Percentiles rank a stretch among this genome's conserved stretches.
These are phyloP conservation scores for Tubulanus polymorphus DNA, from an alignment of 2,888 invertebrate genomes.

Conservation along the genomic window DNA sequence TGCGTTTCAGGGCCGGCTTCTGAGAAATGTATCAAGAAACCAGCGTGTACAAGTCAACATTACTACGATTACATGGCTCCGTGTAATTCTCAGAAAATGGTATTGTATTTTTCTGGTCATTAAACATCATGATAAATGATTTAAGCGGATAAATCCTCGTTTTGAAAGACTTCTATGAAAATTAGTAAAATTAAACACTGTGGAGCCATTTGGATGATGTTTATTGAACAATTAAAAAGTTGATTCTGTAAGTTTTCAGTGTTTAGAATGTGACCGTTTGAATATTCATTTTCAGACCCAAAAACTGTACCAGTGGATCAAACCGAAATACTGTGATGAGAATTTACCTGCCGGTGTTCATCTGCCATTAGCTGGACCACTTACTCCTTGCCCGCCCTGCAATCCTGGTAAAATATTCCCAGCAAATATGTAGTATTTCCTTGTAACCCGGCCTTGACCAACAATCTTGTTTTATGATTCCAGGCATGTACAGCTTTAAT, in stretches of 20 bases:
- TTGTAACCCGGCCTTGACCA: too few relatives aligned
- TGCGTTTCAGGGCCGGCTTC: slow-evolving; percentile 52
- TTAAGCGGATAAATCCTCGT: neutral
- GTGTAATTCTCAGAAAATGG: slow-evolving; percentile 55
- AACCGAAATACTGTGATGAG: slow-evolving; percentile 58
- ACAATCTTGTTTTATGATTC: too few relatives aligned
- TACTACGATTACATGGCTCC: slow-evolving; percentile 56
- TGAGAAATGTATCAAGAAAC: slow-evolving; percentile 52
- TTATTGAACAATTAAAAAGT: too few relatives aligned
- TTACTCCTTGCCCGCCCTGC: slow-evolving; percentile 57
- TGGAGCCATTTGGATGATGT: neutral
- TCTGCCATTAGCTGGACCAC: slow-evolving; percentile 48
- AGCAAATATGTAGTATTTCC: too few relatives aligned
- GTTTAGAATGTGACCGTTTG: too few relatives aligned
- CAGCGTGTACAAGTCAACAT: slow-evolving; percentile 57
- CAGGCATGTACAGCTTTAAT: too few relatives aligned
- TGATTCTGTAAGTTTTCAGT: too few relatives aligned
- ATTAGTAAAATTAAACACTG: slow-evolving; percentile 19
- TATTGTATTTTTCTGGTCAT: too few relatives aligned
- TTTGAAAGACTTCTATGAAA: too few relatives aligned
- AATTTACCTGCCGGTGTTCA: slow-evolving; percentile 48
- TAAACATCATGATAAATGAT: neutral
- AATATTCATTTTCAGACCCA: slow-evolving; percentile 45
- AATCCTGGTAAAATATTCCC: slow-evolving; percentile 60
- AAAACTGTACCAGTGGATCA: slow-evolving; percentile 57